phyloP scores from a whole-genome alignment of 2,113 vertebrate genomes.

The Mixornis gularis region DNA sequence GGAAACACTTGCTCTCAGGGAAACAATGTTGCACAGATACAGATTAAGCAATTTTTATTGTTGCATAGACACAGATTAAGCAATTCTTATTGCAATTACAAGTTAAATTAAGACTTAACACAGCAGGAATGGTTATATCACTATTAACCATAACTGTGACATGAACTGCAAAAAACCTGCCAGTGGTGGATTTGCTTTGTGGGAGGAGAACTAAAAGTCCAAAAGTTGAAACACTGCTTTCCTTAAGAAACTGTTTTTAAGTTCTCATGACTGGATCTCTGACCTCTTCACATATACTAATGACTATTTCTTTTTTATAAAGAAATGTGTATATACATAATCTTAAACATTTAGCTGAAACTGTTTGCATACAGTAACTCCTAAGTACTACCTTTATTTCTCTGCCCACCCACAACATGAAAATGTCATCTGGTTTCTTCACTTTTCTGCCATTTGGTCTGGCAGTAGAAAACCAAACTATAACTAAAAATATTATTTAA shows the following conservation, averaged over 20 bases:
- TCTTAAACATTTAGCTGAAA: neutral
- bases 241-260: neutral
- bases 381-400: neutral
- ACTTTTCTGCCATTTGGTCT: neutral
- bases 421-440: neutral
- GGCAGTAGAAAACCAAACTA: neutral
- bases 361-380: neutral
- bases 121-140: neutral
- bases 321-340: neutral
- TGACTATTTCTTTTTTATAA: neutral
- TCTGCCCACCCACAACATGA: neutral
- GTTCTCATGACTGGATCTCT: neutral
- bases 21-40: neutral
- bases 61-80: neutral
- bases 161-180: neutral
- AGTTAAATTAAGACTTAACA: neutral
- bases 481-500: neutral
- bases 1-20: neutral
- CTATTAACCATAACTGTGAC: neutral
- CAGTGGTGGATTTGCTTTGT: neutral
- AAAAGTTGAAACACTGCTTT: neutral
- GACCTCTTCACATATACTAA: neutral
- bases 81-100: neutral
- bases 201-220: neutral
- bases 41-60: neutral